phyloP scores from a whole-genome alignment of 1,140 invertebrate species.

The Harlomillsia oculata region DNA sequence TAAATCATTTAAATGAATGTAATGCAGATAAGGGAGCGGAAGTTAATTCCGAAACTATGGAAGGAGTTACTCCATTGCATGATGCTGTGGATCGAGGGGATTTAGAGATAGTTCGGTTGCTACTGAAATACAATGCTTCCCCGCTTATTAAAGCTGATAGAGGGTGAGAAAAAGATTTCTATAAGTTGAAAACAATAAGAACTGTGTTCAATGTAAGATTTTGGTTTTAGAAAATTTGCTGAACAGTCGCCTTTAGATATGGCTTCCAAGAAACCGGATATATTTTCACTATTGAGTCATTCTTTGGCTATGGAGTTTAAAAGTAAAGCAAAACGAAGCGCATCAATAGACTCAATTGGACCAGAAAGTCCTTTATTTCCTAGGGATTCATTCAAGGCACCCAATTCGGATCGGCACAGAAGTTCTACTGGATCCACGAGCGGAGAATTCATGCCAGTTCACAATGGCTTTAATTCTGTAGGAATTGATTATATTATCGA shows the following conservation, averaged over 20 bases:
- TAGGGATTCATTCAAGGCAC: slow-evolving; percentile 15
- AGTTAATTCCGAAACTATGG: slow-evolving; percentile 31
- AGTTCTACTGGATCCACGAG: background rate
- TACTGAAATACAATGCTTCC: slow-evolving; percentile 50
- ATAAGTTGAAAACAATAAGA: no score
- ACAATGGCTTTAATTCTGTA: slow-evolving; percentile 32
- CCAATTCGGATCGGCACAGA: slow-evolving; percentile 7
- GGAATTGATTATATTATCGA: slow-evolving; percentile 1
- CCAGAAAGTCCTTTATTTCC: slow-evolving; percentile 26
- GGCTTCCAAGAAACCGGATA: slow-evolving; percentile 41
- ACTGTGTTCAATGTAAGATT: no score
- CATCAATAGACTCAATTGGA: slow-evolving; percentile 34
- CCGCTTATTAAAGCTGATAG: slow-evolving; percentile 46
- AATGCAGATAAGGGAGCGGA: slow-evolving; percentile 27
- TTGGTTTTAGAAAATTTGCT: slow-evolving; percentile 39
- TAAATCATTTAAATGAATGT: background rate
- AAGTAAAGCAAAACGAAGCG: slow-evolving; percentile 23
- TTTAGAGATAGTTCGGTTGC: slow-evolving; percentile 47
- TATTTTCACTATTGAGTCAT: slow-evolving; percentile 41
- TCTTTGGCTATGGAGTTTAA: slow-evolving; percentile 32
- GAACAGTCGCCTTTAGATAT: slow-evolving; percentile 47
- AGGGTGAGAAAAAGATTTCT: no score
- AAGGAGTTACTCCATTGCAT: slow-evolving; percentile 51
- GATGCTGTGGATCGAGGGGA: slow-evolving; percentile 53
- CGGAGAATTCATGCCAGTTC: slow-evolving; percentile 27